Base-by-base conservation (phyloP, 2,113 vertebrate species). In the Gadus macrocephalus region DNA sequence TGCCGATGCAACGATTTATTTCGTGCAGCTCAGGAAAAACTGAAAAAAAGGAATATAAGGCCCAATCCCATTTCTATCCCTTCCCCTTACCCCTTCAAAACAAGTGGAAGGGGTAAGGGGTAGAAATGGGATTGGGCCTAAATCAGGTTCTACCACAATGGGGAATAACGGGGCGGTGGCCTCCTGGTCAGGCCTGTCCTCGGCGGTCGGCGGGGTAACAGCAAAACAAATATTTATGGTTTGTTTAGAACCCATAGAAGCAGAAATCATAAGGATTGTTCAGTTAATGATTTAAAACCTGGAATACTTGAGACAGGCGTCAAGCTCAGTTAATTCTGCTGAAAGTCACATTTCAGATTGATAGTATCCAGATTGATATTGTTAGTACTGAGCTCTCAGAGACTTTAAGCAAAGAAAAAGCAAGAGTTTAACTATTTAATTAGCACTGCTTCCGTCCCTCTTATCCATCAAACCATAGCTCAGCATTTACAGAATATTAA, bases 171-270 rank as follows among this genome's bases (percentile, higher is more conserved):
- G 20, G 20, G 20, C 20, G 20, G 20, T 20, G 20, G 20, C 20
- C 20, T 20, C 20, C 20, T 20, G 20, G 20, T 20, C 20, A 20
- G 20, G 20, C 20, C 20, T 1, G 20, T 20, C 20, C 20, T 20
- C 20, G 20, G 20, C 20, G 20, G 20, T 20, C 20, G 20, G 20
- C 20, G 20, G 20, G 20, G 20, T 20, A 20, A 20, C 20, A 20
- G 20, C 17, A 65, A 66, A 60, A 76, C 64, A 63, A 76, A 76
- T 58, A 67, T 72, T 38, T 76, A 62, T 76, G 64, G 69, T n/a
- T 62, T 25, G 4, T 76, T 72, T 55, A 1, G n/a, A 58, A 58
- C 55, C 15, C 55, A 58, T 58, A 58, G 15, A 58, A 58, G 55
- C 55, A 58, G 55, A 58, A 5, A 58, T 58, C 55, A 58, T 58